phyloP scores from a whole-genome alignment of 1,140 invertebrate genomes.

The Bombus fervidus region DNA sequence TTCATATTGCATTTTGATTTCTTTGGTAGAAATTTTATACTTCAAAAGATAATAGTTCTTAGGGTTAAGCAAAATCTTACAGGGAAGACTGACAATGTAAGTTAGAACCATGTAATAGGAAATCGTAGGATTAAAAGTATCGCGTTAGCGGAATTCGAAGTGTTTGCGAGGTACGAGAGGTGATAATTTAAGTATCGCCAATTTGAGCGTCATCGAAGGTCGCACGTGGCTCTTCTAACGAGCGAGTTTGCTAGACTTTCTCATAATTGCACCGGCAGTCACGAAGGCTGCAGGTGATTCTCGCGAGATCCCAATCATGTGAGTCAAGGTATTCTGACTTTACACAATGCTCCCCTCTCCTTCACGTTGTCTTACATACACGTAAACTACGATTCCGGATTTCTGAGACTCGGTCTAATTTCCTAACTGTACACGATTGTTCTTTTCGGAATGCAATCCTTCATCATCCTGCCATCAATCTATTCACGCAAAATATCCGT shows the following conservation, averaged over 20 bases:
- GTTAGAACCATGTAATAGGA: too few relatives aligned
- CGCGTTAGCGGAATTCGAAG: too few relatives aligned
- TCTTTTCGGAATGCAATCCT: conserved; percentile 24
- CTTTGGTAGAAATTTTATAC: too few relatives aligned
- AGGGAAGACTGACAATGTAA: not conserved
- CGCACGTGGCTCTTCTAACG: conserved; percentile 44
- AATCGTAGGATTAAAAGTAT: not conserved
- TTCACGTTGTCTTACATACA: not conserved
- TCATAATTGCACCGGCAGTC: conserved; percentile 49
- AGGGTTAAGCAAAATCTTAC: too few relatives aligned
- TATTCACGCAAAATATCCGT: conserved; percentile 4
- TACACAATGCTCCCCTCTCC: not conserved
- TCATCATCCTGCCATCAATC: not conserved
- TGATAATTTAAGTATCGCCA: conserved; percentile 25
- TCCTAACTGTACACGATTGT: conserved; percentile 31
- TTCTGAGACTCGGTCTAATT: conserved; percentile 15
- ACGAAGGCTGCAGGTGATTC: conserved; percentile 56
- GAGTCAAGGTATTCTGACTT: conserved; percentile 38
- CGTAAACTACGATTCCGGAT: not conserved
- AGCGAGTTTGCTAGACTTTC: conserved; percentile 52
- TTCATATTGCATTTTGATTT: too few relatives aligned
- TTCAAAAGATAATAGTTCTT: too few relatives aligned
- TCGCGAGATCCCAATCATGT: conserved; percentile 51
- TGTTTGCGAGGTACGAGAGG: not conserved
- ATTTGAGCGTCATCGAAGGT: conserved; percentile 31